These are phyloP conservation scores for Chascanopsetta lugubris DNA, from an alignment of 2,113 vertebrate species.

Conservation along the genomic window DNA sequence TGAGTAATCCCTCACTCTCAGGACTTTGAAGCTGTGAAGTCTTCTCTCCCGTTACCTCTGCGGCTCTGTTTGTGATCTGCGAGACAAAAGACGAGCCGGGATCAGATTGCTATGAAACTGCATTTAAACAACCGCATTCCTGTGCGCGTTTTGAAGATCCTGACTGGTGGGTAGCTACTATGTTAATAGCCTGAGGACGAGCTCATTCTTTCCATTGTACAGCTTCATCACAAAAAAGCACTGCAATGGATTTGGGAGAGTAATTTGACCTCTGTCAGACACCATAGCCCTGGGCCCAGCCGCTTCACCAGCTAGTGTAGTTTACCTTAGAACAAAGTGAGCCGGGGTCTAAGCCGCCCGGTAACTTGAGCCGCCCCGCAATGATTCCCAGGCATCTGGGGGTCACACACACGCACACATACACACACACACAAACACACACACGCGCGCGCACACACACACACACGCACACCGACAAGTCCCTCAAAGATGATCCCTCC, in stretches of 20 bases:
- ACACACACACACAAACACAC: too few relatives aligned
- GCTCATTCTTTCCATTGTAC: conserved; percentile 60
- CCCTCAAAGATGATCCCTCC: conserved; percentile 48
- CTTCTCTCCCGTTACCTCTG: not conserved
- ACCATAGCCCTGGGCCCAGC: conserved; percentile 44
- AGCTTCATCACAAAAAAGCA: conserved; percentile 53
- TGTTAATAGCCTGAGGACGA: conserved; percentile 43
- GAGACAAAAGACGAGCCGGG: conserved; percentile 13
- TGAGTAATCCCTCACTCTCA: not conserved
- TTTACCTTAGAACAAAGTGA: conserved; percentile 73
- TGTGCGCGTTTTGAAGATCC: conserved; percentile 18
- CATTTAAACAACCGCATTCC: conserved; percentile 38
- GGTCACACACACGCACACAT: too few relatives aligned
- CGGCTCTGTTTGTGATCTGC: conserved; percentile 4
- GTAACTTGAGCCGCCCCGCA: conserved; percentile 60
- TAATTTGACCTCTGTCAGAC: conserved; percentile 61
- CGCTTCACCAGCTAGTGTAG: conserved; percentile 48
- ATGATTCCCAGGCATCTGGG: conserved; percentile 71
- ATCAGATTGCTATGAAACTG: conserved; percentile 30
- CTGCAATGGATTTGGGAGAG: conserved; percentile 51
- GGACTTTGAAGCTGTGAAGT: not conserved
- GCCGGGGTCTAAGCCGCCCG: conserved; percentile 42
- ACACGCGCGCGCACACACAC: too few relatives aligned
- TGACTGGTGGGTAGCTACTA: conserved; percentile 38
- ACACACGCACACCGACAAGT: conserved; percentile 41